Evolutionary conservation across 2,797 vertebrate species (phyloP), one percentile per base, ranked within the genome.

Genomic region (Aphelocoma californica): DNA sequence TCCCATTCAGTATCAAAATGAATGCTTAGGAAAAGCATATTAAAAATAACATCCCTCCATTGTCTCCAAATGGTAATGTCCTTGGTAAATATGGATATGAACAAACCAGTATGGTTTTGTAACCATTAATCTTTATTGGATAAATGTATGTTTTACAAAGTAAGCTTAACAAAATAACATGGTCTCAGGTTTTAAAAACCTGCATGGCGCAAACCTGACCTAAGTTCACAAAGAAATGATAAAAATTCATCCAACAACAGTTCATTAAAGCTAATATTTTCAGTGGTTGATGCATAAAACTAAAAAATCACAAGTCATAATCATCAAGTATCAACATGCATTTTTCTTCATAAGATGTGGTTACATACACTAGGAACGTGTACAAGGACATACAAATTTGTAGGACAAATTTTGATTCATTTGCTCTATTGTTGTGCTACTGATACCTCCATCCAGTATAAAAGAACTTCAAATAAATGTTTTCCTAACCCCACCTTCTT

Each of bases 81-180:
- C 18, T 79, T 62, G 15, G 19, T 73, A 73, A 83, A 70, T 42
- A 58, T 2, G 54, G 9, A 53, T 74, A 64, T n/a, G 23, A 92
- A 80, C 23, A 71, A 57, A 65, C 8, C 3, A 80, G 64, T 79
- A 70, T 31, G 95, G 56, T 79, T 81, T 62, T 88, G 65, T 88
- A 47, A 88, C 56, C 86, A 66, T 91, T 83, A 57, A 25, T 70
- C 50, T 97, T 97, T 96, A 97, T 97, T 97, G 87, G 71, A 47
- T 95, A 95, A 92, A 87, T 92, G 80, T 81, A 79, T 32, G 7
- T 66, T 79, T 95, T 93, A 92, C 81, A 89, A 81, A 94, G 80
- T 87, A 96, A 91, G 70, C 34, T 88, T 74, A 81, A n/a, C 91
- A 92, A 80, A 86, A 94, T 45, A 78, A 42, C 26, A 5, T n/a